A percentile compares a stretch with the other conserved stretches of the same genome.
Conservation (phyloP, 2,888 invertebrate species). For the Ophion slaviceki region DNA sequence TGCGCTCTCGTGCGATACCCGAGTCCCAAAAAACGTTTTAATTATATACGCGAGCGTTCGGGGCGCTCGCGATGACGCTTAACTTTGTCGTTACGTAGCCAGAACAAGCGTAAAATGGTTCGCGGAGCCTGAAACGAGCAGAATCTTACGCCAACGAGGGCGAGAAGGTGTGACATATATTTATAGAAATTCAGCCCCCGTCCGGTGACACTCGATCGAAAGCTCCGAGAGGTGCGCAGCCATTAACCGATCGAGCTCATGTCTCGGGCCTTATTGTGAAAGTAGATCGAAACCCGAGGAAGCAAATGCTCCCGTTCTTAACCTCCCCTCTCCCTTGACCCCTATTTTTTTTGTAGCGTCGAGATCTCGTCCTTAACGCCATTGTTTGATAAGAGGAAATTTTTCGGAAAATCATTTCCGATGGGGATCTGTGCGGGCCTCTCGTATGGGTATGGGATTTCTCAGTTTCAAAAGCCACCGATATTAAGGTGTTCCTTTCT, state of each 20-base stretch:
- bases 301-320: conserved; percentile 15
- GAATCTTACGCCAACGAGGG: conserved; percentile 64
- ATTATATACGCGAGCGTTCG: conserved; percentile 61
- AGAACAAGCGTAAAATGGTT: conserved; percentile 63
- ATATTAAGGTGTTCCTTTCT: not conserved
- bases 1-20: conserved; percentile 13
- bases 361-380: conserved; percentile 39
- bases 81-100: conserved; percentile 50
- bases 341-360: conserved; percentile 3
- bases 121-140: conserved; percentile 61
- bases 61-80: conserved; percentile 26
- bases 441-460: not conserved
- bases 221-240: conserved; percentile 25
- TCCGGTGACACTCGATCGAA: conserved; percentile 56
- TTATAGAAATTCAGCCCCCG: conserved; percentile 64
- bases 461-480: not conserved
- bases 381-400: conserved; percentile 39
- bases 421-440: not conserved
- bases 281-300: conserved; percentile 67
- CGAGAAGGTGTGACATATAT: conserved; percentile 67
- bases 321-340: not conserved
- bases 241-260: conserved; percentile 61
- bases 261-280: conserved; percentile 58
- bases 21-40: conserved; percentile 57
- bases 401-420: not conserved